These are phyloP conservation scores for Acromyrmex echinatior DNA, from an alignment of 1,140 invertebrate genomes.

Conservation along the genomic window DNA sequence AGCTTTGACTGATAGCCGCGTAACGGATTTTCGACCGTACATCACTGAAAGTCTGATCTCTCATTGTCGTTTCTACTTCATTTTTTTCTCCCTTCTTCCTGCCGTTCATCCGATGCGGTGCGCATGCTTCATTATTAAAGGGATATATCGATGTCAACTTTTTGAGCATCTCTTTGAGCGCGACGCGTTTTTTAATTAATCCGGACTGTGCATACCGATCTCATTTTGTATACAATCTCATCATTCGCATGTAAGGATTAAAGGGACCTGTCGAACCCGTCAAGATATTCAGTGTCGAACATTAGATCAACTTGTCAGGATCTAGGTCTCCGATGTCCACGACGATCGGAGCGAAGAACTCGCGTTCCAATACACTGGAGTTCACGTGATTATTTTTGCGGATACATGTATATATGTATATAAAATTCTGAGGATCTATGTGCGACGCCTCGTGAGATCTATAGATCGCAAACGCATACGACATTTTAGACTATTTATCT, in stretches of 20 bases:
- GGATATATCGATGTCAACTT: constrained; percentile 38
- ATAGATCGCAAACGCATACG: neutral
- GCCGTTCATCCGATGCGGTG: constrained; percentile 2
- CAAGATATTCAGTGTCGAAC: neutral
- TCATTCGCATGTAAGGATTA: neutral
- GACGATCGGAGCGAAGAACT: constrained; percentile 27
- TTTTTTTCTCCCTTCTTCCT: neutral
- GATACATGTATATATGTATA: too few relatives aligned
- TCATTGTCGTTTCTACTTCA: constrained; percentile 5
- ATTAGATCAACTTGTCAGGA: neutral
- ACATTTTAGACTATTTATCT: neutral
- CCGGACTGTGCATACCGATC: constrained; percentile 14
- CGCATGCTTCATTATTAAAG: constrained; percentile 54
- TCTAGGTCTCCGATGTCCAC: neutral
- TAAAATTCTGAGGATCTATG: neutral
- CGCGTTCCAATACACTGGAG: neutral
- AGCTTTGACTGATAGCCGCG: neutral
- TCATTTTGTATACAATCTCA: constrained; percentile 23
- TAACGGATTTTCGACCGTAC: neutral
- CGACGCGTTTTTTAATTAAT: constrained; percentile 1
- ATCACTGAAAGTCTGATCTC: neutral
- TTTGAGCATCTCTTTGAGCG: constrained; percentile 7
- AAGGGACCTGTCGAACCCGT: neutral
- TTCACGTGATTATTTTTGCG: constrained; percentile 14
- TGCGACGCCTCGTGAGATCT: neutral